A percentile compares a stretch with the other conserved stretches of the same genome.
Conservation (phyloP, 2,797 vertebrate species). For the Lepidocolaptes lacrymiger region DNA sequence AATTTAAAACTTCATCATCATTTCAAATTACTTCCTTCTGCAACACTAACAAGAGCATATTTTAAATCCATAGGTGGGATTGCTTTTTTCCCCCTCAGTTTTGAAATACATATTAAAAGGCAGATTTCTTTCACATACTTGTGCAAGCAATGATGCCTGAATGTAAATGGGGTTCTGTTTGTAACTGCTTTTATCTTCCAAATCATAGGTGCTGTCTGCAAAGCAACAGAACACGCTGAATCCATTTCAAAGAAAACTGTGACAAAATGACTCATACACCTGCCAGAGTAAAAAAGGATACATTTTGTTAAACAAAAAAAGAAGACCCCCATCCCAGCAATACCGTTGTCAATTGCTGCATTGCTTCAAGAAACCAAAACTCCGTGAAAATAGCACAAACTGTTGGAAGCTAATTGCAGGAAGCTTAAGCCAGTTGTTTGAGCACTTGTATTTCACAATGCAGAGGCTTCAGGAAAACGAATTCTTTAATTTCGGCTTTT, state of each 20-base stretch:
- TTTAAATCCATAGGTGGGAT: neutral
- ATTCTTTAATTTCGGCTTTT: neutral
- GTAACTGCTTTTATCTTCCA: slow-evolving; percentile 19
- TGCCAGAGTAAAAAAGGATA: neutral
- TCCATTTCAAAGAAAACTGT: slow-evolving; percentile 39
- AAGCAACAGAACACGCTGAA: neutral
- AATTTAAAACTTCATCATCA: neutral
- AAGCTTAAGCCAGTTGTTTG: neutral
- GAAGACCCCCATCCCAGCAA: neutral
- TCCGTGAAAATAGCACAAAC: neutral
- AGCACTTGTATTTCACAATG: neutral
- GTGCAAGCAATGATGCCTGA: neutral
- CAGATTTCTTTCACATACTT: neutral
- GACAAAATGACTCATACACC: neutral
- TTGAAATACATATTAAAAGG: neutral
- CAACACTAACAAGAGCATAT: neutral
- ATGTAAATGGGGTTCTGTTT: neutral
- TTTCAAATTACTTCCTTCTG: neutral
- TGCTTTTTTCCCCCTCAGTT: neutral
- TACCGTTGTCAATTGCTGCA: slow-evolving; percentile 13
- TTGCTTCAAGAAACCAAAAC: slow-evolving; percentile 33
- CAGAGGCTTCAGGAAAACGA: neutral
- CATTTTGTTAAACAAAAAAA: neutral
- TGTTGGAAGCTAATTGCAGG: slow-evolving; percentile 37
- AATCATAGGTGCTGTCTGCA: neutral